Evolutionary conservation across 2,797 vertebrate species (phyloP), one percentile per base, ranked within the genome.

Genomic region (Cheirogaleus major): DNA sequence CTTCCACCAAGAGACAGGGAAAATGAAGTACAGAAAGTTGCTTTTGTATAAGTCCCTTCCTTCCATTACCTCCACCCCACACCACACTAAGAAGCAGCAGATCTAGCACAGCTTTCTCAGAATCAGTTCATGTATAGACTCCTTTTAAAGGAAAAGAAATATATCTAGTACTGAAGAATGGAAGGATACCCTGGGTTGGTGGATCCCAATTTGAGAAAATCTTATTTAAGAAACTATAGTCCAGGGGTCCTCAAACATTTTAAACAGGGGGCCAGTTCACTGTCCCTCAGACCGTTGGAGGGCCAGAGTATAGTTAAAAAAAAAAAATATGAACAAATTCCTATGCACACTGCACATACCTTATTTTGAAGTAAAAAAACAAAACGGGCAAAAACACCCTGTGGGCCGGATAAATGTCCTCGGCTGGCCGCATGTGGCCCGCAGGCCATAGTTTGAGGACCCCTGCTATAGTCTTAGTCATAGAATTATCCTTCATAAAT

Each of bases 101-200:
- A 52, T 76, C 35, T 48, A 69, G 67, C 52, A 43, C 6, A 70
- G 93, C 1, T 73, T 55, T 91, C 86, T 78, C 63, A 85, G 63
- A 30, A 76, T 59, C 45, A 76, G 52, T 22, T 88, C 70, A n/a
- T 38, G 15, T 25, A 65, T 1, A 63, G 57, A 38, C 25, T 15
- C 86, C 61, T 95, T 83, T 82, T 73, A 45, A 89, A 52, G 72
- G 79, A 59, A 97, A 97, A 83, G 12, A 93, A 75, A 70, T 78
- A 32, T 81, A 89, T 79, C 50, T 45, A 89, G 12, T 17, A 7
- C 45, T 82, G 22, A 92, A 88, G 79, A 82, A 76, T 25, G 32
- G 20, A 70, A 41, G 73, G 20, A 90, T 10, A 43, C 38, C 18
- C 43, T 84, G 73, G 76, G 61, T 78, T 88, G 48, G 1, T 79